These are phyloP conservation scores for Hanleya hanleyi DNA, from an alignment of 2,888 invertebrate genomes.

Conservation along the genomic window DNA sequence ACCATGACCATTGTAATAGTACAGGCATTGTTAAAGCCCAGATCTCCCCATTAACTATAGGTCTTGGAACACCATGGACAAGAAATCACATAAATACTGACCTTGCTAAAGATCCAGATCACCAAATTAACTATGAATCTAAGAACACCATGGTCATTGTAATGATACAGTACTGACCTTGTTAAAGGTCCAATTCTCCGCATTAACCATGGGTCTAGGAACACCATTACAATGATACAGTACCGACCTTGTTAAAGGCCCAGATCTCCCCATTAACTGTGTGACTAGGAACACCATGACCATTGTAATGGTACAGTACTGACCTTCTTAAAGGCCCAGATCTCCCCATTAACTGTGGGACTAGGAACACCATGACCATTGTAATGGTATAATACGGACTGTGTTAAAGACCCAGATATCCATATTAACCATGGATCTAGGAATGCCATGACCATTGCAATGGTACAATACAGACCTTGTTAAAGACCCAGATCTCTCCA, in stretches of 20 bases:
- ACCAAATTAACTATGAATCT: too few relatives aligned
- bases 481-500: constrained; percentile 99
- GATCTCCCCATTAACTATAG: constrained; percentile 98
- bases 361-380: constrained; percentile 99
- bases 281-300: constrained; percentile 98
- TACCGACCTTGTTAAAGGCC: constrained; percentile 96
- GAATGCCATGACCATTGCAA: constrained; percentile 99
- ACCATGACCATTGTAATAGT: constrained; percentile 99
- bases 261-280: constrained; percentile 99
- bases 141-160: too few relatives aligned
- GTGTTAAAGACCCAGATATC: too few relatives aligned
- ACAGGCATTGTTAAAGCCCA: too few relatives aligned
- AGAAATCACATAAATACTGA: too few relatives aligned
- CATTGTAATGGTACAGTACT: constrained; percentile 99
- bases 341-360: constrained; percentile 98
- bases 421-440: constrained; percentile 97
- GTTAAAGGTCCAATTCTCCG: too few relatives aligned
- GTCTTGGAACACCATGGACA: constrained; percentile 99
- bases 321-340: too few relatives aligned
- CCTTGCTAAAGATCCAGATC: too few relatives aligned
- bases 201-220: too few relatives aligned
- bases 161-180: too few relatives aligned
- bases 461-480: constrained; percentile 99
- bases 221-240: too few relatives aligned
- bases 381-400: constrained; percentile 99